A percentile compares a stretch with the other conserved stretches of the same genome.
phyloP scores from a whole-genome alignment of 2,797 vertebrate species.

The Cygnus olor region DNA sequence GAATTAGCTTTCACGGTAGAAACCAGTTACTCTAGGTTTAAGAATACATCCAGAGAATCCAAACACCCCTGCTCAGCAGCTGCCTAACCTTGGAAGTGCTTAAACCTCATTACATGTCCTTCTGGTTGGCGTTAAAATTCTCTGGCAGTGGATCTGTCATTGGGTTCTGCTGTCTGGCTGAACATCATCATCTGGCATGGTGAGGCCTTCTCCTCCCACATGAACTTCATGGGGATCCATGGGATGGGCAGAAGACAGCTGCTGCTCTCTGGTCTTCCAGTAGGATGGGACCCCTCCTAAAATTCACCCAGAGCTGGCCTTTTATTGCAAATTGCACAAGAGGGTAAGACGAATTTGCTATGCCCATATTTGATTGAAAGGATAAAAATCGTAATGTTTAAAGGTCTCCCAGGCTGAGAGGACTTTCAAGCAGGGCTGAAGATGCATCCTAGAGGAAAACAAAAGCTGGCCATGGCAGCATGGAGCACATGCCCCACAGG shows the following conservation, averaged over 20 bases:
- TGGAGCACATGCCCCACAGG: rapidly evolving
- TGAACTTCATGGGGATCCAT: rapidly evolving
- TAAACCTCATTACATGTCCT: not conserved
- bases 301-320: not conserved
- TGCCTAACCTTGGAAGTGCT: constrained; percentile 16
- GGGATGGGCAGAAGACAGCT: not conserved
- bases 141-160: not conserved
- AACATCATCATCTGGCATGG: rapidly evolving
- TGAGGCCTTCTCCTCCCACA: rapidly evolving
- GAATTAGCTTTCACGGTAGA: constrained; percentile 6
- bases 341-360: not conserved
- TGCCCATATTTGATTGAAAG: not conserved
- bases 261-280: not conserved
- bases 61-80: constrained; percentile 7
- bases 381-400: not conserved
- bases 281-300: not conserved
- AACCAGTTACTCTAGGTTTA: constrained; percentile 3
- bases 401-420: not conserved
- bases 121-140: not conserved
- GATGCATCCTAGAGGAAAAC: not conserved
- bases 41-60: constrained; percentile 26
- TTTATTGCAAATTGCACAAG: not conserved
- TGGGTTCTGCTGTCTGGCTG: not conserved
- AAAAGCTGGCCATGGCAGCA: not conserved
- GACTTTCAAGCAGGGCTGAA: not conserved